These are phyloP conservation scores for Phrynocephalus vlangalii DNA, from an alignment of 2,797 vertebrate genomes.

Conservation along the genomic window DNA sequence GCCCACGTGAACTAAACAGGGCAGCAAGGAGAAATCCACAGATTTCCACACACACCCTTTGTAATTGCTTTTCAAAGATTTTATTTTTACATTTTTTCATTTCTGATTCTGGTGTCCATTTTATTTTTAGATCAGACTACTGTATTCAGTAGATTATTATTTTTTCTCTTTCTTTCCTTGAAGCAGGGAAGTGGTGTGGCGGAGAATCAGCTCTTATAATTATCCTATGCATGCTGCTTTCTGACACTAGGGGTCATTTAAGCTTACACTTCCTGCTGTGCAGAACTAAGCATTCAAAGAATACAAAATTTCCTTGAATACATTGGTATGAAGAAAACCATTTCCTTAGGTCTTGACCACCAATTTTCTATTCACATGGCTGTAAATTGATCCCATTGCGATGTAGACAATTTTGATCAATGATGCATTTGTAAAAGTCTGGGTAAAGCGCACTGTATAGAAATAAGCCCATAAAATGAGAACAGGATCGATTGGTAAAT, in stretches of 20 bases:
- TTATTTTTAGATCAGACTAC: conserved; percentile 15
- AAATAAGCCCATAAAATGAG: conserved; percentile 14
- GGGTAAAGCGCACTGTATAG: conserved; percentile 26
- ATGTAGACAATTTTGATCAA: neutral
- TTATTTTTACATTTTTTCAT: neutral
- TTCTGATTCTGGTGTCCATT: neutral
- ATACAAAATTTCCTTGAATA: conserved; percentile 55
- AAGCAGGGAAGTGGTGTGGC: neutral
- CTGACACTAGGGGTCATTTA: conserved; percentile 48
- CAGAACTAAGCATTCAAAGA: conserved; percentile 35
- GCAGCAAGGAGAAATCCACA: neutral
- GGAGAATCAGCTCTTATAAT: neutral
- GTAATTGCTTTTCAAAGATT: neutral
- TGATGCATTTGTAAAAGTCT: neutral
- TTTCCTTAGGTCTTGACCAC: conserved; percentile 37
- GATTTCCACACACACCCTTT: neutral
- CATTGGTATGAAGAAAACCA: conserved; percentile 21
- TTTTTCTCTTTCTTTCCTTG: neutral
- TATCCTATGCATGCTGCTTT: neutral
- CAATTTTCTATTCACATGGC: neutral
- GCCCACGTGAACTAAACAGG: neutral
- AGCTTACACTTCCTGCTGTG: conserved; percentile 35
- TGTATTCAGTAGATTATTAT: conserved; percentile 18
- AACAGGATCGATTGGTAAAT: conserved; percentile 27
- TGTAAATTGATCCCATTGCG: conserved; percentile 11